Evolutionary conservation across 1,140 invertebrate genomes (phyloP).

Genomic region (Brachystomella parvula): DNA sequence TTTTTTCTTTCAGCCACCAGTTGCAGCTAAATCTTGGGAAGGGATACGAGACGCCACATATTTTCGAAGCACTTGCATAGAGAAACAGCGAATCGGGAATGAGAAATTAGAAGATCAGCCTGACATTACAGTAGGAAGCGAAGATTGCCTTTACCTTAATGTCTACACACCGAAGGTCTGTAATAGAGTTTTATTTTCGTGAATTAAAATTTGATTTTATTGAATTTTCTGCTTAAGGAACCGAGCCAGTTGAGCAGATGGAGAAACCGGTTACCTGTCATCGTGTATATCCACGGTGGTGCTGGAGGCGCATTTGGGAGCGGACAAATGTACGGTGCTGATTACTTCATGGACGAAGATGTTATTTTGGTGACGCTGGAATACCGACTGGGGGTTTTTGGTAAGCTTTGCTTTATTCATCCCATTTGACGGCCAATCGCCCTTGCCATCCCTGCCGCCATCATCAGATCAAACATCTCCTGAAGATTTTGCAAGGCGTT

Average conservation of each 20-base stretch:
- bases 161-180: background rate
- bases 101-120: background rate
- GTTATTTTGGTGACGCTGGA: background rate
- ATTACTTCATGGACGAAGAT: background rate
- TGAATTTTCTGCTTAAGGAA: background rate
- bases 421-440: background rate
- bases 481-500: background rate
- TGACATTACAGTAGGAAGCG: background rate
- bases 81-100: background rate
- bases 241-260: background rate
- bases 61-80: background rate
- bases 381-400: background rate
- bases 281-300: background rate
- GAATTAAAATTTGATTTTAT: no score
- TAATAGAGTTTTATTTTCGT: background rate
- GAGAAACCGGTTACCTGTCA: background rate
- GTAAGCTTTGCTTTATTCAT: background rate
- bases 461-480: no score
- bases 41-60: background rate
- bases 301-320: background rate
- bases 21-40: background rate
- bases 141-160: conserved; percentile 5
- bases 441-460: background rate
- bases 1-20: conserved; percentile 3
- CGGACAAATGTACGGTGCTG: background rate